Conservation (phyloP, 1,140 invertebrate genomes). For the Drosophila ogumai region DNA sequence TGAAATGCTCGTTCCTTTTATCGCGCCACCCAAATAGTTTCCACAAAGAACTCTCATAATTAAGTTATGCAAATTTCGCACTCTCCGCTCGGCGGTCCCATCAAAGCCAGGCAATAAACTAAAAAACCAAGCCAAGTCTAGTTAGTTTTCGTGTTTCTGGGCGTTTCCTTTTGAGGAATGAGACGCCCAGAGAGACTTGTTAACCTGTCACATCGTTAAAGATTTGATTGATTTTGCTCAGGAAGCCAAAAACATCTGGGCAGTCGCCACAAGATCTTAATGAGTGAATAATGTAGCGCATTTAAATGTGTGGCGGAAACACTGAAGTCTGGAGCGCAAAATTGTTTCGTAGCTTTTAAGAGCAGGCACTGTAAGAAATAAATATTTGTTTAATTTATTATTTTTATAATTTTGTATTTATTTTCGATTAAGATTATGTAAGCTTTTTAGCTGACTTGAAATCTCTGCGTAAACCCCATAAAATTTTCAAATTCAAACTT, state of each 20-base stretch:
- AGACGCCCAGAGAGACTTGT: slow-evolving; percentile 24
- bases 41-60: slow-evolving; percentile 77
- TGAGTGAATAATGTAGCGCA: slow-evolving; percentile 73
- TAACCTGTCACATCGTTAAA: slow-evolving; percentile 71
- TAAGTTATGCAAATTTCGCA: slow-evolving; percentile 78
- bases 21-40: slow-evolving; percentile 78
- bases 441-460: too few species aligned
- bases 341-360: slow-evolving; percentile 15
- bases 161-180: slow-evolving; percentile 33
- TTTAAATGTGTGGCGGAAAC: slow-evolving; percentile 74
- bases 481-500: too few species aligned
- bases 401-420: not conserved
- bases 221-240: slow-evolving; percentile 78
- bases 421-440: not conserved
- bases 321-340: slow-evolving; percentile 47
- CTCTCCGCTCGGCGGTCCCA: slow-evolving; percentile 60
- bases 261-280: slow-evolving; percentile 59
- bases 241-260: slow-evolving; percentile 61
- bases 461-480: too few species aligned
- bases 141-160: slow-evolving; percentile 19
- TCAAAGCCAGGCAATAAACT: slow-evolving; percentile 69
- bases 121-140: slow-evolving; percentile 33
- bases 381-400: not conserved
- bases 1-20: slow-evolving; percentile 65
- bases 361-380: slow-evolving; percentile 7